Base-by-base conservation (phyloP, 2,888 invertebrate species). In the Osmoderma eremita region DNA sequence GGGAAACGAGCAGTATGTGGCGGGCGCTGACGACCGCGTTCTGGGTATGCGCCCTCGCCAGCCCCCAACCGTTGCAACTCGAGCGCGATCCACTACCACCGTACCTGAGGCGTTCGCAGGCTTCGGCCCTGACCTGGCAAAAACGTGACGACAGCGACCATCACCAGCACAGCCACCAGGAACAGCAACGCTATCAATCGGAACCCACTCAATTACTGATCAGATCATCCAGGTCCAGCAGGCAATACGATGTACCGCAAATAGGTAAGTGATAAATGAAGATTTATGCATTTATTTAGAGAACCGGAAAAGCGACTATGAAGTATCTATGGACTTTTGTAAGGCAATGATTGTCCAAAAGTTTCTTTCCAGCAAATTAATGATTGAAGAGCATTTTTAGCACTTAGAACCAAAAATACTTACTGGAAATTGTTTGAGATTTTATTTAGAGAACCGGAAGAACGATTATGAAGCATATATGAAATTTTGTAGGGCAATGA, bases 221-320 rank as follows among this genome's bases (percentile, higher is more conserved):
- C 78, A 87, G 92, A 75, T 89, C 91, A 67, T 87, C 91, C 69
- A 87, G 93, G 75, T 90, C 91, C 72, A 89, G 88, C 80, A 86
- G 91, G 76, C 89, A 90, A 77, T 93, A 93, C 83, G 93, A 93
- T 83, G 93, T 93, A 73, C 93, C 93, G 75, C 93, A 92, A 85
- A 93, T 93, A 79, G 93, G 93, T 93, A 75, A 80, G 82, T 75
- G 17, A 30, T n/a, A 48, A 36, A 36, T 17, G 17, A 13, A 41
- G 20, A 42, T 41, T 30, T 30, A 6, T 8, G 30, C 30, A 30
- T 10, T 30, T 30, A 5, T 30, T 30, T 30, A 1, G 10, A 30
- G 24, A 24, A 4, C 3, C 24, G 3, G 24, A 24, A 24, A 24
- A 24, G 3, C 5, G 24, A n/a, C n/a, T n/a, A n/a, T n/a, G 24